Evolutionary conservation across 2,888 invertebrate species (phyloP).

Genomic region (Drosophila ezoana): DNA sequence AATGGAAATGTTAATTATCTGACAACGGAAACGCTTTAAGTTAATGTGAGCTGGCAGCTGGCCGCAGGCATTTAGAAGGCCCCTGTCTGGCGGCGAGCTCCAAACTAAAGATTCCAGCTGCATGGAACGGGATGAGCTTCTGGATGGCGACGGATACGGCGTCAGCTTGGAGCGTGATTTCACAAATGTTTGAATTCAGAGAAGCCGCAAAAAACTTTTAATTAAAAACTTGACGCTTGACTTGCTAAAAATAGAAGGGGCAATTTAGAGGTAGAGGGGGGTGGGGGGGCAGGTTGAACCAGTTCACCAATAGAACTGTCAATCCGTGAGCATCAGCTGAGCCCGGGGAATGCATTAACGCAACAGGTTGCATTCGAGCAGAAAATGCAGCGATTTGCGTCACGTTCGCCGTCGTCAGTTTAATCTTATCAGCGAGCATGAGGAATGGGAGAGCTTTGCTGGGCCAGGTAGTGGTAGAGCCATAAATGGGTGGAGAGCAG

Average conservation of each 20-base stretch:
- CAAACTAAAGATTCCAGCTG: constrained; percentile 1
- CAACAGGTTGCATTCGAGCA: constrained; percentile 36
- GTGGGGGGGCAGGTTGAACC: neutral
- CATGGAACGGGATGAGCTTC: constrained; percentile 19
- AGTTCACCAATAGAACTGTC: neutral
- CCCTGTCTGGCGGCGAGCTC: constrained; percentile 14
- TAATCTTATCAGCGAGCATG: constrained; percentile 43
- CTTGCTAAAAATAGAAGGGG: constrained; percentile 28
- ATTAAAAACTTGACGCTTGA: constrained; percentile 73
- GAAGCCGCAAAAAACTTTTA: constrained; percentile 71
- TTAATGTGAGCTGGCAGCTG: constrained; percentile 34
- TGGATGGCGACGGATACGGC: constrained; percentile 5
- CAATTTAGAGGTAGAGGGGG: too few relatives aligned
- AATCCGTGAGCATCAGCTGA: constrained; percentile 10
- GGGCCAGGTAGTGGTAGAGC: neutral
- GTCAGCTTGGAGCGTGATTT: constrained; percentile 65
- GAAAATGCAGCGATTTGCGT: constrained; percentile 32
- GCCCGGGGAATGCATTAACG: constrained; percentile 13
- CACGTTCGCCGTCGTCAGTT: constrained; percentile 18
- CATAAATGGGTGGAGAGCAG: constrained; percentile 36
- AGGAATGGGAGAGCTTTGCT: neutral
- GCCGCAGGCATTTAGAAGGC: constrained; percentile 42
- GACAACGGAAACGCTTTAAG: constrained; percentile 67
- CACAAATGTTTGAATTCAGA: constrained; percentile 69
- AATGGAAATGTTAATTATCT: constrained; percentile 79